Base-by-base conservation (phyloP, 2,113 vertebrate species). In the Nothoprocta pentlandii region DNA sequence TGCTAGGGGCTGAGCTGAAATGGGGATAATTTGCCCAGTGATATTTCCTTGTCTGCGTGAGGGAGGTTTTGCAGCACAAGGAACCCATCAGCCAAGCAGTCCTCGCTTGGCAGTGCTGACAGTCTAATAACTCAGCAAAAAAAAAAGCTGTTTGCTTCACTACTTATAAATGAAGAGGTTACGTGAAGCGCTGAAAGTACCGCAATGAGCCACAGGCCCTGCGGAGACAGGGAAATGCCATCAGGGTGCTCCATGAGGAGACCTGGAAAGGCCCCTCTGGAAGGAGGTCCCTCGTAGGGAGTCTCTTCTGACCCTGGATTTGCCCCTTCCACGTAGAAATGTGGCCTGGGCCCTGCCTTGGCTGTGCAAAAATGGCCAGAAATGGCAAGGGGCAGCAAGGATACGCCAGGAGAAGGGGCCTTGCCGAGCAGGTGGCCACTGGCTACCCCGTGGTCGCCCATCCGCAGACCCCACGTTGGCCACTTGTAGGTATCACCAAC, bases 121-220 rank as follows among this genome's bases (percentile, higher is more conserved):
- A 74, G 77, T 73, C 36, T 76, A 47, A 28, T 41, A 90, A 20
- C 77, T 96, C 74, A 83, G 70, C 78, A 89, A 73, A 87, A 94
- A 39, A 39, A 78, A 30, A 23, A 79, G 26, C 46, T 66, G 3
- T 25, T 54, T 49, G 25, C 10, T n/a, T 78, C 71, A 16, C n/a
- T 68, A 8, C 64, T 64, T 1, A 0, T 54, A 41, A 84, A 56
- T 39, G 5, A 58, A 23, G 58, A 85, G 81, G 59, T 91, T 80
- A 58, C 20, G 54, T 26, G 39, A 47, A 75, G 47, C 62, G 71
- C 78, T 61, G 8, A 1, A 54, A 82, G 54, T 51, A 53, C 32
- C 76, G 84, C 70, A 85, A 2, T 25, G 54, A 91, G 46, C 69
- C 66, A 25, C 69, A 84, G 30, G 13, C 70, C 79, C 80, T 76